Percentiles rank a stretch among this genome's conserved stretches.
Conservation (phyloP, 37 sponge, comb jelly and placozoan genomes). For the Halisarca cf. caerulea region DNA sequence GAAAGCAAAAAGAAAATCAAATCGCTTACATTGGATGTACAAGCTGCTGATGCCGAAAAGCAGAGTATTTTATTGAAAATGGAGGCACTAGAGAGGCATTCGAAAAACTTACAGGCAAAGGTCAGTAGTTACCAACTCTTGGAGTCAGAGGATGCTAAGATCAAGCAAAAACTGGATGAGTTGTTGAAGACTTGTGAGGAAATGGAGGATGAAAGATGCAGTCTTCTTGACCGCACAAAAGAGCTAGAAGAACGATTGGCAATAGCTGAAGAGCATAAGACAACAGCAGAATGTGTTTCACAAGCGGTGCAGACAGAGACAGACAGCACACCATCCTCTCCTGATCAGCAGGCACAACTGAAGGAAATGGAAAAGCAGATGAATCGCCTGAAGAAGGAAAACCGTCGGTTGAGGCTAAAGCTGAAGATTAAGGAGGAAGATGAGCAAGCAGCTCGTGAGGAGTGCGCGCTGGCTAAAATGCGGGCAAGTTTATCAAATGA, state of each 20-base stretch:
- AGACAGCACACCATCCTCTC: no score
- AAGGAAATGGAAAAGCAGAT: neutral
- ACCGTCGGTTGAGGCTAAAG: conserved; percentile 7
- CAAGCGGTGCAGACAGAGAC: neutral
- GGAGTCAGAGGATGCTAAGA: neutral
- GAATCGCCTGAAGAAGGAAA: neutral
- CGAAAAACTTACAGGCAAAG: neutral
- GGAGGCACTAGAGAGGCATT: neutral
- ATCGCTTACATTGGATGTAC: conserved; percentile 3
- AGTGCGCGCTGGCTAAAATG: neutral
- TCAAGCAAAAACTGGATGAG: conserved; percentile 14
- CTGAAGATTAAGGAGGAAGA: conserved; percentile 10
- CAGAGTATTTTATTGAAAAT: conserved; percentile 13
- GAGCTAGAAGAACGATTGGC: conserved; percentile 1
- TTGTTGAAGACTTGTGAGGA: neutral
- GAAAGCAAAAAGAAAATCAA: neutral
- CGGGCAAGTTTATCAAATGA: neutral
- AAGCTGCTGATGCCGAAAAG: conserved; percentile 8
- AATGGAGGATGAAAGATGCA: neutral
- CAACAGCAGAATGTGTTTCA: neutral
- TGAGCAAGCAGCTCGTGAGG: neutral
- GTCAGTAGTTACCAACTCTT: neutral
- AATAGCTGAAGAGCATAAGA: conserved; percentile 3
- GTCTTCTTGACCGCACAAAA: neutral
- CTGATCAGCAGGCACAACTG: neutral